Evolutionary conservation across 2,797 vertebrate species (phyloP).

Genomic region (Oreochromis mossambicus): DNA sequence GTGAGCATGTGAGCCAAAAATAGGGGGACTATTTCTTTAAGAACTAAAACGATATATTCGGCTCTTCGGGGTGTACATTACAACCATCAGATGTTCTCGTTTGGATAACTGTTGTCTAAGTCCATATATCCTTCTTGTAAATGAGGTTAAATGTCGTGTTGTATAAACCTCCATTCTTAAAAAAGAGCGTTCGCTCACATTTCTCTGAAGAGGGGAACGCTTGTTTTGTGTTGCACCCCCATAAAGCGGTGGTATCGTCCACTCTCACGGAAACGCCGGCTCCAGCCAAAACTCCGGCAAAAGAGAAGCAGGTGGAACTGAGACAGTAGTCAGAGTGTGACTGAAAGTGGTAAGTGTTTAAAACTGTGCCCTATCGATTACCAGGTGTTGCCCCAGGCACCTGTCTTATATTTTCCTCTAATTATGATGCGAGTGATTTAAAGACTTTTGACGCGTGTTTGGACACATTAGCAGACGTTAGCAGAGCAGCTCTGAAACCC

Average conservation of each 20-base stretch:
- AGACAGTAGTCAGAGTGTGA: background rate
- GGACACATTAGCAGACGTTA: conserved; percentile 14
- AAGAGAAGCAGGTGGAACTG: conserved; percentile 17
- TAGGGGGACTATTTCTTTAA: conserved; percentile 28
- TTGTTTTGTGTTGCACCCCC: background rate
- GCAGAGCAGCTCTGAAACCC: background rate
- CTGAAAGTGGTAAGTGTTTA: conserved; percentile 9
- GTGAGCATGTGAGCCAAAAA: background rate
- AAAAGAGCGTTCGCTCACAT: fast-evolving
- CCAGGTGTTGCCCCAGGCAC: fast-evolving
- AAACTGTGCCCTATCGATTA: fast-evolving
- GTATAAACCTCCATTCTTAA: fast-evolving
- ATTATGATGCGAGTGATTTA: background rate
- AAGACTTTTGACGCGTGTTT: background rate
- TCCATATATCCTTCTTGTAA: fast-evolving
- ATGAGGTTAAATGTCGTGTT: fast-evolving
- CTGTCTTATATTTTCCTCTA: fast-evolving
- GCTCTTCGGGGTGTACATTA: fast-evolving
- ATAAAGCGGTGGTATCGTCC: conserved; percentile 16
- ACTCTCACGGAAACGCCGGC: conserved; percentile 46
- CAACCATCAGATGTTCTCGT: fast-evolving
- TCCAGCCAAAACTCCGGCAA: background rate
- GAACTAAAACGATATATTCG: background rate
- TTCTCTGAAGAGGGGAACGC: background rate
- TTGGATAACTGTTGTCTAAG: background rate